Base-by-base conservation (phyloP, 1,140 invertebrate species). In the Nasonia longicornis region DNA sequence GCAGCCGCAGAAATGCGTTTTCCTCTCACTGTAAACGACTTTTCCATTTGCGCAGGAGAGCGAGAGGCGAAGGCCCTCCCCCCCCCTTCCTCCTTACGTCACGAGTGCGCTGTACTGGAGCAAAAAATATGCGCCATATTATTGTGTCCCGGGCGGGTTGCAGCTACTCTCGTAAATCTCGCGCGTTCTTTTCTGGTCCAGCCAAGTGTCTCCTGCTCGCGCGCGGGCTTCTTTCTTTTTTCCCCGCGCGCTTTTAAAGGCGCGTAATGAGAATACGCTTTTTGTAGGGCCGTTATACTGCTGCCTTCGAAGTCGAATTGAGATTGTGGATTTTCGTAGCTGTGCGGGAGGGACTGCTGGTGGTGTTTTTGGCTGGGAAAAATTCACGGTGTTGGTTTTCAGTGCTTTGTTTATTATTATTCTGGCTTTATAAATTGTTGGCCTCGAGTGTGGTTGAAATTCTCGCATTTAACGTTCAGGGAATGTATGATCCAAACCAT, bases 31-130 rank as follows among this genome's bases (percentile, higher is more conserved):
- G n/a, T 29, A 63, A 76, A 76, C 58, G 73, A 63, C 73, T 76
- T 76, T 77, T 77, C 31, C 75, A 77, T 77, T 77, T 77, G 16
- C 38, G 16, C 58, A 20, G 69, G 3, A 22, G 3, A 35, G 66
- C 66, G 11, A 29, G n/a, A 10, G 66, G 66, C 11, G 31, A 35
- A 35, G 31, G 31, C 38, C 7, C 38, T 42, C 38, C 7, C 38
- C 38, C 7, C 38, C 7, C 38, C 38, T 11, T 29, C 26, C 26
- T 67, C 0, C 35, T 42, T 42, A n/a, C 69, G 69, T 71, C 69
- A 42, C 31, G 69, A 26, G 11, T 16, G 12, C 2, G 10, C 10
- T 4, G 26, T 26, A 22, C 22, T 26, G n/a, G 1, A 16, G n/a
- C 8, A 8, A 70, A 31, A 70, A 70, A 72, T 26, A 72, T 11